Base-by-base conservation (phyloP, 2,888 invertebrate genomes). In the Lepidochrysops patricia region DNA sequence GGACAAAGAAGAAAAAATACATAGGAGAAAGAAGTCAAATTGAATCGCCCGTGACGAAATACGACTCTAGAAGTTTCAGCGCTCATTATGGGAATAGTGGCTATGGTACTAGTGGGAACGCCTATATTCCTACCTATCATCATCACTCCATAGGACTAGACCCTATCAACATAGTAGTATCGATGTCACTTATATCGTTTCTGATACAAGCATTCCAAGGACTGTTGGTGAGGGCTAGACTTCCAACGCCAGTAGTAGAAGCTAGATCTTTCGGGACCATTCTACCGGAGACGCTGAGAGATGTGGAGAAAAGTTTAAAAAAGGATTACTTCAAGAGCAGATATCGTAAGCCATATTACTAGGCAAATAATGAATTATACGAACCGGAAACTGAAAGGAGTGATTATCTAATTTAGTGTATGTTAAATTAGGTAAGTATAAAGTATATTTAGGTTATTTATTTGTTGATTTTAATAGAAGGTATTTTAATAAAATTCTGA, bases 71-170 rank as follows among this genome's bases (percentile, higher is more conserved):
- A 68, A 85, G 74, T 66, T 88, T 80, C 62, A 77, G 69, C 60
- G 76, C 66, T 57, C 81, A 81, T 67, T 87, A 81, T 57, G 67
- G 73, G 12, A 68, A 78, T 1, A 76, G 84, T 1, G 80, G 82
- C 4, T 87, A 79, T 63, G 86, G 84, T 35, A 74, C 70, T 0
- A 84, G 79, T 52, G 82, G 74, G 0, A 77, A 71, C 58, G 73
- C 72, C 0, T 84, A 79, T 19, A 58, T 64, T 2, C 72, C 77
- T 12, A 78, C 84, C 0, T 88, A 87, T 64, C 88, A 90, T 65
- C 89, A 89, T 62, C 89, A 90, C 68, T 89, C 88, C 1, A 85
- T 90, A 58, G 89, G 89, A n/a, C 86, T 90, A 62, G 89, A 90
- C 74, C 89, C 90, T 6, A 75, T 90, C 57, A 90, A 90, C 64